phyloP scores from a whole-genome alignment of 2,797 vertebrate genomes.

The Platyrinchus mystaceus region DNA sequence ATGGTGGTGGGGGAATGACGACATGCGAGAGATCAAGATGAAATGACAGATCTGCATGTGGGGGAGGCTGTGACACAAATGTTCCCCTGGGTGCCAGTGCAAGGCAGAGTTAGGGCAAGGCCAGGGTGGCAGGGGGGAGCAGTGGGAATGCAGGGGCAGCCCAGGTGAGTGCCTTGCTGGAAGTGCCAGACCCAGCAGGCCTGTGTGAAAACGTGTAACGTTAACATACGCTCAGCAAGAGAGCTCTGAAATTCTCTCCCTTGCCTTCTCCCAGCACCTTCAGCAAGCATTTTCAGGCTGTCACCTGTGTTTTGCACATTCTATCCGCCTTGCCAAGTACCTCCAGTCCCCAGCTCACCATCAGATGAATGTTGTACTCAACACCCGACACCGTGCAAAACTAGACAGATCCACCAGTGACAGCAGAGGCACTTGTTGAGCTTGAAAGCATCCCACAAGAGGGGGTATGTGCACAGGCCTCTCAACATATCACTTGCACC shows the following conservation, averaged over 20 bases:
- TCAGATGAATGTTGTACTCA: neutral
- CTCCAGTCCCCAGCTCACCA: neutral
- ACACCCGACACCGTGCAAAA: accelerated
- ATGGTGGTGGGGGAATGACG: accelerated
- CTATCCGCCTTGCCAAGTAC: neutral
- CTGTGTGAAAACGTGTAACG: accelerated
- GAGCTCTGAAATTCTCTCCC: neutral
- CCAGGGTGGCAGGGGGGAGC: neutral
- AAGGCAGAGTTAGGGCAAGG: neutral
- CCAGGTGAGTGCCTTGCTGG: neutral
- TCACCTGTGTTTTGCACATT: neutral
- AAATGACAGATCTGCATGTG: neutral
- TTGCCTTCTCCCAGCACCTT: neutral
- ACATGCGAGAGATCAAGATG: neutral
- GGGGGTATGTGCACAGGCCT: neutral
- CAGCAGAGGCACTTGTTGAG: accelerated
- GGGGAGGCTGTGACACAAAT: neutral
- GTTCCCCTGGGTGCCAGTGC: accelerated
- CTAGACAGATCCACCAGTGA: neutral
- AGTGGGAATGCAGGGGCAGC: neutral
- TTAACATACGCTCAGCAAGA: neutral
- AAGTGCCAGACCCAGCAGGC: neutral
- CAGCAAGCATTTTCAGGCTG: neutral
- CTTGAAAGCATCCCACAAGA: neutral
- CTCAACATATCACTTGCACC: neutral